phyloP scores from a whole-genome alignment of 2,888 invertebrate species.

The Norana najaformis region DNA sequence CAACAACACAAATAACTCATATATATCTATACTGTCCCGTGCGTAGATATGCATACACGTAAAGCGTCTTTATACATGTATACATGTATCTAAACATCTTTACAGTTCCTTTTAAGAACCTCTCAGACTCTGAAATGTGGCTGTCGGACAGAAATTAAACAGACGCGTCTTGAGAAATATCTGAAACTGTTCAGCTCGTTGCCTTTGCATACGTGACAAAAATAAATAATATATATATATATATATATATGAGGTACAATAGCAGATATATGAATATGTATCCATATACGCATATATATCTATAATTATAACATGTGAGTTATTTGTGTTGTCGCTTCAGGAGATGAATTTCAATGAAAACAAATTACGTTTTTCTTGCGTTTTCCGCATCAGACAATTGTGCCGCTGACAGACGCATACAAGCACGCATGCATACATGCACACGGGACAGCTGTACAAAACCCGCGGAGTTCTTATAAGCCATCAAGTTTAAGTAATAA shows the following conservation, averaged over 20 bases:
- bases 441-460: neutral
- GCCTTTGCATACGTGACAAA: too few species aligned
- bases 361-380: slow-evolving; percentile 13
- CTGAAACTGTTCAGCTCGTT: too few species aligned
- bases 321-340: neutral
- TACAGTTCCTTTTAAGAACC: neutral
- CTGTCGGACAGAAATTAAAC: slow-evolving; percentile 4
- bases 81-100: too few species aligned
- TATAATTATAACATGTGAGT: neutral
- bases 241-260: neutral
- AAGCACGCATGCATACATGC: neutral
- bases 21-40: too few species aligned
- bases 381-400: neutral
- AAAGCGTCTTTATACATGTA: too few species aligned
- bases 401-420: neutral
- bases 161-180: neutral
- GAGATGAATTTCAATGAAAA: slow-evolving; percentile 7
- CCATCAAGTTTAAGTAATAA: neutral
- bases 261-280: neutral
- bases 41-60: too few species aligned
- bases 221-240: too few species aligned
- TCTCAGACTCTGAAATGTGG: neutral
- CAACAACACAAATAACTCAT: too few species aligned
- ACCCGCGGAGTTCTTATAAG: neutral
- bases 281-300: neutral